Evolutionary conservation across 2,888 invertebrate genomes (phyloP), one percentile per base, ranked within the genome.

Genomic region (Cataglyphis altisquamis): DNA sequence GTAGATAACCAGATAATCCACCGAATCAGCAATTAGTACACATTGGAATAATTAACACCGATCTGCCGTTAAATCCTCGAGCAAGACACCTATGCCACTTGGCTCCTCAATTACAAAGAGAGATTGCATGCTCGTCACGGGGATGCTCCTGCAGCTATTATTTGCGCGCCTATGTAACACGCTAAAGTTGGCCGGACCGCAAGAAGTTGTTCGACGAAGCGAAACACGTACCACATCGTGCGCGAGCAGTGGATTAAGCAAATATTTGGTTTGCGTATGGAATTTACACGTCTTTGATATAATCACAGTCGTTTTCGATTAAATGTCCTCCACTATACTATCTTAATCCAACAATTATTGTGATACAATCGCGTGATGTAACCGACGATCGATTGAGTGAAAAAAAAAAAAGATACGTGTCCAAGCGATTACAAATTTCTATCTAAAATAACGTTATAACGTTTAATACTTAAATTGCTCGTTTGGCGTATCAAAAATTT

Each of bases 1-100:
- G 86, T 89, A 89, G 88, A 89, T 90, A 86, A 86, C 86, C 86
- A 82, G 89, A 90, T 90, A 90, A 90, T 90, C 90, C 88, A 90
- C 84, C 86, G 86, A 88, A 88, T 90, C 90, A 86, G 88, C 90
- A 89, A 90, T 90, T 90, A 89, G 90, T 86, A 84, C 84, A 90
- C 89, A 89, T 89, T 90, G 86, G 89, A 90, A 90, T 90, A 90
- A 90, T 90, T 90, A 90, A 89, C 87, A 82, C 80, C 85, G 84
- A 88, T 89, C 84, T 85, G 77, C 85, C 85, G 57, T 83, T 84
- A 90, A 90, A 86, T 83, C 81, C 83, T 74, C 39, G 55, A 73
- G 84, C 81, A 80, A 78, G 86, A 88, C 70, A 64, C 72, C 60
- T 80, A 77, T 62, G 55, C 21, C 36, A 74, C 21, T 32, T 57